A percentile compares a stretch with the other conserved stretches of the same genome.
Conservation (phyloP, 2,797 vertebrate genomes). For the Neomorphus geoffroyi region DNA sequence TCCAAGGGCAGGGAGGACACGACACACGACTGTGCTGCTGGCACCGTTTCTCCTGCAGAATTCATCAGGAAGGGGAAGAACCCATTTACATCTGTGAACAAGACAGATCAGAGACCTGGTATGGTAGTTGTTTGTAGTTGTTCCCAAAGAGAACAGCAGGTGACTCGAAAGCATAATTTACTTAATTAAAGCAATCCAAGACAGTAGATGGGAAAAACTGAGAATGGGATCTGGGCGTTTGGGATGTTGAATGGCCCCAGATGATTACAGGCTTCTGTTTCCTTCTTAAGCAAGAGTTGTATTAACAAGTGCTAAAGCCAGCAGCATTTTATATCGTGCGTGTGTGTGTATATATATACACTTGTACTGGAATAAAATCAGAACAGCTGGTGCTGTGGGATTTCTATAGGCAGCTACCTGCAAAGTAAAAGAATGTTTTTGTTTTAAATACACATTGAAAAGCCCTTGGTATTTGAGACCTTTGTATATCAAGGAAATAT, state of each 20-base stretch:
- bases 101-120: background rate
- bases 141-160: background rate
- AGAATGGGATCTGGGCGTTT: background rate
- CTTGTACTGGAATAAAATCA: background rate
- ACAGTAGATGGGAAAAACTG: background rate
- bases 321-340: background rate
- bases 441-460: background rate
- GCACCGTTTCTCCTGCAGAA: rapidly evolving
- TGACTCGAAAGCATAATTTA: background rate
- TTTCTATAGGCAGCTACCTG: background rate
- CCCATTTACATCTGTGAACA: background rate
- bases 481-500: background rate
- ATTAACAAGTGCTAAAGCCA: background rate
- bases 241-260: background rate
- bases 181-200: background rate
- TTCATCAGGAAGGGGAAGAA: background rate
- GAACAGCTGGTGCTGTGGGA: background rate
- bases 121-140: background rate
- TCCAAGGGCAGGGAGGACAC: rapidly evolving
- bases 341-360: background rate
- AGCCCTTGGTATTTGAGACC: background rate
- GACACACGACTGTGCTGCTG: background rate
- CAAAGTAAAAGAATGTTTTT: background rate
- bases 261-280: background rate
- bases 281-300: background rate